Conservation (phyloP, 2,113 vertebrate species). For the Nothoprocta perdicaria region DNA sequence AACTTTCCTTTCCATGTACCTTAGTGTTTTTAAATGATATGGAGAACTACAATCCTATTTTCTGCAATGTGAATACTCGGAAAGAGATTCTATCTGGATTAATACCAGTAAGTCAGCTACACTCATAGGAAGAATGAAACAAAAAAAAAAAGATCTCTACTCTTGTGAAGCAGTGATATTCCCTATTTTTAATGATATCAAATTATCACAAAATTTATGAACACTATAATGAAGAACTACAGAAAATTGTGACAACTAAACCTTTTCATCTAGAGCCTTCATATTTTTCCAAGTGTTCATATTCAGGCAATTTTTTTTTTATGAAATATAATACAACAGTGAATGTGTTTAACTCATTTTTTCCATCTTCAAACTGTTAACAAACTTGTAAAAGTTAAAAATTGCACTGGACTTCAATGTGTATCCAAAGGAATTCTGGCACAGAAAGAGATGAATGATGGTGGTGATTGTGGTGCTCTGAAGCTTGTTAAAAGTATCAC, state of each 20-base stretch:
- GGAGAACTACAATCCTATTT: neutral
- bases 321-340: neutral
- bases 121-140: neutral
- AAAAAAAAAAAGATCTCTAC: neutral
- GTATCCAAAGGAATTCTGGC: neutral
- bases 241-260: neutral
- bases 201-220: neutral
- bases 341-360: neutral
- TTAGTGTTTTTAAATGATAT: neutral
- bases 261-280: neutral
- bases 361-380: neutral
- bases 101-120: neutral
- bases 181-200: neutral
- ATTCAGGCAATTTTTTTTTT: neutral
- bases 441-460: neutral
- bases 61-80: neutral
- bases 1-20: neutral
- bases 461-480: neutral
- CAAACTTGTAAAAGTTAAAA: neutral
- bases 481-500: neutral
- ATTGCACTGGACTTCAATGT: neutral
- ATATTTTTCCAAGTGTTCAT: neutral
- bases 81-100: neutral
- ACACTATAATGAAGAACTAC: neutral
- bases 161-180: neutral